phyloP scores from a whole-genome alignment of 2,113 vertebrate genomes.

The Forbesichthys agassizii region DNA sequence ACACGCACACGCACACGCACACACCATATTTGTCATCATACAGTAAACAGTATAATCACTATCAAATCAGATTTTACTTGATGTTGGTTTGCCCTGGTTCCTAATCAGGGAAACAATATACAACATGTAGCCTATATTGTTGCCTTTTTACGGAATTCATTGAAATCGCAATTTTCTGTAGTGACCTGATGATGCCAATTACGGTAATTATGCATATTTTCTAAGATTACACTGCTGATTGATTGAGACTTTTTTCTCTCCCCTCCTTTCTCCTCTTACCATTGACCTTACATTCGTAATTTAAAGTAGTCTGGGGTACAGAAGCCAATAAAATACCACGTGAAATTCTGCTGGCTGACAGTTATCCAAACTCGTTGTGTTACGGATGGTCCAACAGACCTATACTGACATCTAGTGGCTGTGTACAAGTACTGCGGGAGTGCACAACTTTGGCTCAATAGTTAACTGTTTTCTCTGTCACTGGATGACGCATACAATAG shows the following conservation, averaged over 20 bases:
- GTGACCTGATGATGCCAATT: too few relatives aligned
- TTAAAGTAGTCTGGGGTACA: not conserved
- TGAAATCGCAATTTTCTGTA: too few relatives aligned
- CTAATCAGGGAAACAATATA: too few relatives aligned
- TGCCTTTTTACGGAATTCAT: too few relatives aligned
- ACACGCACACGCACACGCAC: not conserved
- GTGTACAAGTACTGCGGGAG: constrained; percentile 26
- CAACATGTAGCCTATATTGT: too few relatives aligned
- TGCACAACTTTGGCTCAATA: not conserved
- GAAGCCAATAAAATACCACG: not conserved
- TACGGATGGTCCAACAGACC: constrained; percentile 7
- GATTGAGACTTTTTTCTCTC: too few relatives aligned
- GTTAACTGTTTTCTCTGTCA: not conserved
- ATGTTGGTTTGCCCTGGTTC: too few relatives aligned
- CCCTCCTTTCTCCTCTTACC: not conserved
- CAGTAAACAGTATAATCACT: too few relatives aligned
- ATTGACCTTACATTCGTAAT: not conserved
- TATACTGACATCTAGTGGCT: constrained; percentile 61
- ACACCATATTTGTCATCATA: too few relatives aligned
- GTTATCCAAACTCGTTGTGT: not conserved
- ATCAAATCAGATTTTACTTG: too few relatives aligned
- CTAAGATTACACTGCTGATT: too few relatives aligned
- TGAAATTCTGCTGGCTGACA: not conserved
- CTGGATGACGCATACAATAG: not conserved
- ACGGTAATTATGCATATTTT: too few relatives aligned